These are phyloP conservation scores for Scaptodrosophila latifasciaeformis DNA, from an alignment of 2,888 invertebrate species.

Conservation along the genomic window DNA sequence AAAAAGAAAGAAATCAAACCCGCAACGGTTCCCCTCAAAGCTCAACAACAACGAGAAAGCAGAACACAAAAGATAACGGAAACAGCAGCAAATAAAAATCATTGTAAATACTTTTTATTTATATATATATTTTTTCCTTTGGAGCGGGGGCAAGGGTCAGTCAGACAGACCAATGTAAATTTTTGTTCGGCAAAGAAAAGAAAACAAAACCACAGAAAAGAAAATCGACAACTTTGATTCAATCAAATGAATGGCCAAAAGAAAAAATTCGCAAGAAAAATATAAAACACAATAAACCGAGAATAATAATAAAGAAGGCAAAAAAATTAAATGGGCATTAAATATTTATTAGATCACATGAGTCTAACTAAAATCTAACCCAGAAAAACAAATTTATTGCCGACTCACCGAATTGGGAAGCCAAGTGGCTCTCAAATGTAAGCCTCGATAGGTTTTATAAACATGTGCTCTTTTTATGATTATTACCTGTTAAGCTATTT, in stretches of 20 bases:
- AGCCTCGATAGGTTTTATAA: neutral
- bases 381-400: neutral
- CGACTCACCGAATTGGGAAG: neutral
- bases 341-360: conserved; percentile 27
- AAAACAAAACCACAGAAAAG: conserved; percentile 2
- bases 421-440: neutral
- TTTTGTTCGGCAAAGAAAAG: neutral
- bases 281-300: neutral
- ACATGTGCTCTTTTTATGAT: neutral
- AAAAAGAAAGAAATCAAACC: too few relatives aligned
- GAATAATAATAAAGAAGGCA: neutral
- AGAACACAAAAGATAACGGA: conserved; percentile 48
- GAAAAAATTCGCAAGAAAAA: conserved; percentile 12
- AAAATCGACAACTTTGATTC: conserved; percentile 43
- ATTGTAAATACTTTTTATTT: conserved; percentile 42
- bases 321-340: conserved; percentile 34
- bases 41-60: conserved; percentile 1
- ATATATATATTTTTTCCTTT: conserved; percentile 14
- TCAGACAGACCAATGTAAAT: conserved; percentile 29
- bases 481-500: too few relatives aligned
- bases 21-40: too few relatives aligned
- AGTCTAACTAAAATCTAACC: neutral
- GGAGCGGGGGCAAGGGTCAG: too few relatives aligned
- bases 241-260: conserved; percentile 43
- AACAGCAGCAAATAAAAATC: conserved; percentile 53